Conservation (phyloP, 2,797 vertebrate genomes). For the Vultur gryphus region DNA sequence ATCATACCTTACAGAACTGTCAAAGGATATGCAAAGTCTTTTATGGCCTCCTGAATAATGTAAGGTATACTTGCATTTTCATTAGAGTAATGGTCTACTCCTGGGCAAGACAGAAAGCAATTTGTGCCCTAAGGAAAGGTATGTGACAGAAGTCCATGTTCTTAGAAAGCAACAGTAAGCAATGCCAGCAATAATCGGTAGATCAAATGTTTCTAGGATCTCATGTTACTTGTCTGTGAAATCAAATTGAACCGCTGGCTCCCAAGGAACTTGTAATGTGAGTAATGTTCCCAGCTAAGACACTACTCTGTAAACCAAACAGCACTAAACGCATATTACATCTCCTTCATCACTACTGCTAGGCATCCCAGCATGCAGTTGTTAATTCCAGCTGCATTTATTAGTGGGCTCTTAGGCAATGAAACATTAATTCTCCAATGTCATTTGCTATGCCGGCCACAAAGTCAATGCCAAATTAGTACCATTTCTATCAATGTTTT, state of each 20-base stretch:
- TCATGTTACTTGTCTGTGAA: constrained; percentile 13
- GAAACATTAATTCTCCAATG: background rate
- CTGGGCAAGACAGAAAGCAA: background rate
- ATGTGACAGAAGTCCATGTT: background rate
- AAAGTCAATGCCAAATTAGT: background rate
- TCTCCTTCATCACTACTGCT: background rate
- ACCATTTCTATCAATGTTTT: background rate
- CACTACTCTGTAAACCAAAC: background rate
- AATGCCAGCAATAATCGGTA: background rate
- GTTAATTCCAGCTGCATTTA: background rate
- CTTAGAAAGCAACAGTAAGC: constrained; percentile 15
- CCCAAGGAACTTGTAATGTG: background rate
- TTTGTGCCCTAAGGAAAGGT: background rate
- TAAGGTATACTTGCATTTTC: background rate
- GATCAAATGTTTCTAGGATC: background rate
- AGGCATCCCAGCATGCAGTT: background rate
- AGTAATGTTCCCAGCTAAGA: background rate
- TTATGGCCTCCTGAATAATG: background rate
- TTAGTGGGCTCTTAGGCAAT: background rate
- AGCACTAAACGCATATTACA: background rate
- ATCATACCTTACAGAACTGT: background rate
- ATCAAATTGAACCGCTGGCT: background rate
- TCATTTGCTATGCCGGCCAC: background rate
- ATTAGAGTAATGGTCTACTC: background rate
- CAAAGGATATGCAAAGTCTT: background rate